A percentile compares a stretch with the other conserved stretches of the same genome.
These are phyloP conservation scores for Ceratina australensis DNA, from an alignment of 1,140 invertebrate species.

Conservation along the genomic window DNA sequence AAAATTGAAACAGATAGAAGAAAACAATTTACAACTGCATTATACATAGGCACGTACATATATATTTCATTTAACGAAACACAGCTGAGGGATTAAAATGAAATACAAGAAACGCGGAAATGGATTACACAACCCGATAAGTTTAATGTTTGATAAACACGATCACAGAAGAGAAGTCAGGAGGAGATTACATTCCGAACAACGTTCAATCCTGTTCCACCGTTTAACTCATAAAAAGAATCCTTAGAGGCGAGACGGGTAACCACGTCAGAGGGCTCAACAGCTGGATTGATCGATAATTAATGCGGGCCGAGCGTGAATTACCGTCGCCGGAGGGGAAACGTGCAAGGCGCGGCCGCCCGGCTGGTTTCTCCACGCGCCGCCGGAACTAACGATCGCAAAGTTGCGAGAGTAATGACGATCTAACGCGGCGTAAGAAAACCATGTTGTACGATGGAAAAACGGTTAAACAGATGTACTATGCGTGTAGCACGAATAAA, in stretches of 20 bases:
- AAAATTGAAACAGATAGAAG: too few species aligned
- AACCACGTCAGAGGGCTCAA: neutral
- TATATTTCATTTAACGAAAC: too few species aligned
- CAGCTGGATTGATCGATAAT: constrained; percentile 28
- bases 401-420: constrained; percentile 33
- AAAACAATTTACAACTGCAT: too few species aligned
- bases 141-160: too few species aligned
- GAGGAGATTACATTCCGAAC: neutral
- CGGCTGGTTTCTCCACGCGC: neutral
- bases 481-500: too few species aligned
- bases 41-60: too few species aligned
- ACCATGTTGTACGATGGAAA: neutral
- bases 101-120: too few species aligned
- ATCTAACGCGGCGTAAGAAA: constrained; percentile 18
- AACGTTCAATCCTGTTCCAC: neutral
- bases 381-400: constrained; percentile 36
- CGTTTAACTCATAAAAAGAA: constrained; percentile 26
- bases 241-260: neutral
- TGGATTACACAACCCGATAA: too few species aligned
- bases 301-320: constrained; percentile 20
- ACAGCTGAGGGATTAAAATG: too few species aligned
- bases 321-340: neutral
- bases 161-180: neutral
- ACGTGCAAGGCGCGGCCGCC: neutral
- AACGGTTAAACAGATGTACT: too few species aligned